phyloP scores from a whole-genome alignment of 1,140 invertebrate species.

The Drosophila simulans region DNA sequence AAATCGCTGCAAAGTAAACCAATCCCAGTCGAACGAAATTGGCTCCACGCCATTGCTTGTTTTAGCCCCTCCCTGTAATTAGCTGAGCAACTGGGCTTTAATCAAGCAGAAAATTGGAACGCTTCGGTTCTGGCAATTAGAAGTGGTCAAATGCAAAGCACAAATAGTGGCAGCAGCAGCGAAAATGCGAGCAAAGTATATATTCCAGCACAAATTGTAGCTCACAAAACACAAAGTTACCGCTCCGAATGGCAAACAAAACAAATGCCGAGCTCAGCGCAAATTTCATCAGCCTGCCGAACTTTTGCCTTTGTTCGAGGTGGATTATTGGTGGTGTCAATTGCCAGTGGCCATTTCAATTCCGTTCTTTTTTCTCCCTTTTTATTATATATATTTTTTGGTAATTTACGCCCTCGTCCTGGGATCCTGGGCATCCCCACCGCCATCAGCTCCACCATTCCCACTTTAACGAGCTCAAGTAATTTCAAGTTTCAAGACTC shows the following conservation, averaged over 20 bases:
- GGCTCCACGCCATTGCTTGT: constrained; percentile 2
- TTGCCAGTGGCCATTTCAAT: constrained; percentile 77
- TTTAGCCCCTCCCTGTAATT: constrained; percentile 50
- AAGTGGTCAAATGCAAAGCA: constrained; percentile 45
- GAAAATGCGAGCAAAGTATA: constrained; percentile 34
- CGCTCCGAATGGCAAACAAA: constrained; percentile 58
- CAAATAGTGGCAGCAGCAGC: constrained; percentile 12
- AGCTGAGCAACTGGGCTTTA: constrained; percentile 57
- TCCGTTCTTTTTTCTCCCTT: constrained; percentile 15
- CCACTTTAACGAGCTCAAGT: constrained; percentile 59
- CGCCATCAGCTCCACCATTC: constrained; percentile 20
- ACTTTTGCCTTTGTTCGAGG: constrained; percentile 48
- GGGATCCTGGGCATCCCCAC: constrained; percentile 7
- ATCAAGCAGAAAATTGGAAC: constrained; percentile 74
- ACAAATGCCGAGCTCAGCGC: constrained; percentile 68
- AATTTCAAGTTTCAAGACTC: constrained; percentile 71
- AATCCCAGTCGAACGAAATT: constrained; percentile 34
- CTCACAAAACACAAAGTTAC: constrained; percentile 27
- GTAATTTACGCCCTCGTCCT: constrained; percentile 67
- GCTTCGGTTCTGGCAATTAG: constrained; percentile 60
- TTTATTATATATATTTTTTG: constrained; percentile 40
- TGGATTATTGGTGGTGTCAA: constrained; percentile 79
- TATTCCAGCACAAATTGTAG: constrained; percentile 25
- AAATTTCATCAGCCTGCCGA: constrained; percentile 67
- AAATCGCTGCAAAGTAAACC: constrained; percentile 20